phyloP scores from a whole-genome alignment of 2,113 vertebrate genomes.

The Sigmodon hispidus region DNA sequence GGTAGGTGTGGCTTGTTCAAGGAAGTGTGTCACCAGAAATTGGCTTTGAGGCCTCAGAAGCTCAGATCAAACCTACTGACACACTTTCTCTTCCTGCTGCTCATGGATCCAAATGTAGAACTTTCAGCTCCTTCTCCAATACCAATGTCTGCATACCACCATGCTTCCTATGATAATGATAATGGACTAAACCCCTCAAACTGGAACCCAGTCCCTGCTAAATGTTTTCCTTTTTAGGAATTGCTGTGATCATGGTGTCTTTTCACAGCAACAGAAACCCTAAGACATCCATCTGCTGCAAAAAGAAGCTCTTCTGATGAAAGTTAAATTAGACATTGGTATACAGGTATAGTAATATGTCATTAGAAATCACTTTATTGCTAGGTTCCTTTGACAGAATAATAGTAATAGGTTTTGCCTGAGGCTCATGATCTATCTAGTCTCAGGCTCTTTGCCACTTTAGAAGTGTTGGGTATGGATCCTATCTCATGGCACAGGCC shows the following conservation, averaged over 20 bases:
- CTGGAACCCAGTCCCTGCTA: background rate
- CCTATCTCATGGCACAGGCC: background rate
- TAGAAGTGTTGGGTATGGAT: background rate
- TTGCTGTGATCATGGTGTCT: background rate
- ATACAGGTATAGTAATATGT: background rate
- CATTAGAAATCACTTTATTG: background rate
- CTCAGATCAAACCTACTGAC: background rate
- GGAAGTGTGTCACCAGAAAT: background rate
- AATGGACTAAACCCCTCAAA: background rate
- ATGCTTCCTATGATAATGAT: background rate
- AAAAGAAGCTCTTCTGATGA: too few species aligned
- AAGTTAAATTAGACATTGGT: background rate
- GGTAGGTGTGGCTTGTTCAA: background rate
- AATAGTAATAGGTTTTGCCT: background rate
- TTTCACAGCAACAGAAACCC: background rate
- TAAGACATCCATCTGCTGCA: background rate
- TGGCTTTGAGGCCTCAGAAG: background rate
- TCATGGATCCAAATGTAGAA: background rate
- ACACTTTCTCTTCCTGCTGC: background rate
- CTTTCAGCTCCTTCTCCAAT: background rate
- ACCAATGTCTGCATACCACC: background rate
- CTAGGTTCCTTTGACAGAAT: background rate
- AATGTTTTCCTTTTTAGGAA: background rate
- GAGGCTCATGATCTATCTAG: background rate
- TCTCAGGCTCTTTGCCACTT: background rate